A percentile compares a stretch with the other conserved stretches of the same genome.
These are phyloP conservation scores for Manduca sexta DNA, from an alignment of 1,140 invertebrate genomes.

Conservation along the genomic window DNA sequence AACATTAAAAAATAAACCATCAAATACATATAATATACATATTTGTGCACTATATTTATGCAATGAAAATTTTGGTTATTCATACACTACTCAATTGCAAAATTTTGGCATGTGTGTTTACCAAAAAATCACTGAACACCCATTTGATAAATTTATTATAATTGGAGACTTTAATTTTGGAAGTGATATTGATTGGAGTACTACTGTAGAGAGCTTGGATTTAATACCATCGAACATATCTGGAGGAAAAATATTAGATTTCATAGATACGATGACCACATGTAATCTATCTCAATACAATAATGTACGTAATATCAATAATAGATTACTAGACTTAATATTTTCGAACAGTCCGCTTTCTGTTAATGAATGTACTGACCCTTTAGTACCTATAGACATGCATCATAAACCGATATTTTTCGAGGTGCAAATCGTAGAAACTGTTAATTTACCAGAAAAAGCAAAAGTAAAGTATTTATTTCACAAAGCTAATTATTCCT, in stretches of 20 bases:
- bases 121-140: neutral
- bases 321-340: too few species aligned
- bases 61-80: conserved; percentile 11
- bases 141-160: conserved; percentile 7
- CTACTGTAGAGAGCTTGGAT: neutral
- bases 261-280: neutral
- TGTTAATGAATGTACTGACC: conserved; percentile 2
- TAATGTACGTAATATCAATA: neutral
- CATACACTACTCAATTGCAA: conserved; percentile 7
- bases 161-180: conserved; percentile 1
- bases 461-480: neutral
- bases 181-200: neutral
- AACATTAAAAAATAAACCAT: conserved; percentile 2
- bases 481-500: neutral
- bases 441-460: neutral
- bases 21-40: conserved; percentile 4
- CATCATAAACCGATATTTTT: conserved; percentile 1
- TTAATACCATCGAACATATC: neutral
- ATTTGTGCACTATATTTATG: conserved; percentile 19
- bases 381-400: neutral
- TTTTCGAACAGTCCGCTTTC: neutral
- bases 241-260: neutral
- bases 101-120: conserved; percentile 11
- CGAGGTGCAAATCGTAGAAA: neutral
- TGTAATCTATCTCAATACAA: conserved; percentile 9